Evolutionary conservation across 2,888 invertebrate genomes (phyloP), one percentile per base, ranked within the genome.

Genomic region (Caradrina kadenii): DNA sequence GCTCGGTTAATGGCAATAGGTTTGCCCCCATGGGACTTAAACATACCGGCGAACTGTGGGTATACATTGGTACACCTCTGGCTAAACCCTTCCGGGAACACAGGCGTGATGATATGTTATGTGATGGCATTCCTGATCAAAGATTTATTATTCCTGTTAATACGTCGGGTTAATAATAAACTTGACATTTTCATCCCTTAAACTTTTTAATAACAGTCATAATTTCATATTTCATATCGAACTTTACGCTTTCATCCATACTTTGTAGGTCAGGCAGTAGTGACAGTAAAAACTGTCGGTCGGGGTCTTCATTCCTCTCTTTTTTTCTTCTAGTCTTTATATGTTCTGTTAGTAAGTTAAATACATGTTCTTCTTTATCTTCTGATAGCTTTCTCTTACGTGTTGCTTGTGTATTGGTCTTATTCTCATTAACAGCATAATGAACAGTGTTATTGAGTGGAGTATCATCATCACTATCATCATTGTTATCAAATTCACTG

Each of bases 221-320:
- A 8, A 72, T 68, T 48, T 76, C 71, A 31, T 53, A 72, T 67
- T 72, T 72, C 11, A 75, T 58, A 67, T 76, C 39, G 1, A 72
- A 72, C 22, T 75, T 75, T 10, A 53, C 1, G 1, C 19, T 53
- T 1, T 68, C 21, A 21, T 67, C 76, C 19, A 72, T 58, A 31
- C 19, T 58, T 48, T 72, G 35, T 11, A 72, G 17, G 0, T 72
- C 71, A 2, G 71, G 71, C 0, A 72, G 21, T 17, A 72, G 39
- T 0, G 71, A 72, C 21, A 72, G 19, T 8, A 72, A 10, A 8
- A 72, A 72, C 13, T 72, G 71, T 13, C 68, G 8, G 0, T 72
- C 71, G 0, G 76, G 17, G 1, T 72, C 68, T 1, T 75, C 56
- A 0, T n/a, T 8, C 0, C 0, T 15, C 17, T 48, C 48, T 22